phyloP scores from a whole-genome alignment of 2,797 vertebrate species.

The Sebastolobus altivelis region DNA sequence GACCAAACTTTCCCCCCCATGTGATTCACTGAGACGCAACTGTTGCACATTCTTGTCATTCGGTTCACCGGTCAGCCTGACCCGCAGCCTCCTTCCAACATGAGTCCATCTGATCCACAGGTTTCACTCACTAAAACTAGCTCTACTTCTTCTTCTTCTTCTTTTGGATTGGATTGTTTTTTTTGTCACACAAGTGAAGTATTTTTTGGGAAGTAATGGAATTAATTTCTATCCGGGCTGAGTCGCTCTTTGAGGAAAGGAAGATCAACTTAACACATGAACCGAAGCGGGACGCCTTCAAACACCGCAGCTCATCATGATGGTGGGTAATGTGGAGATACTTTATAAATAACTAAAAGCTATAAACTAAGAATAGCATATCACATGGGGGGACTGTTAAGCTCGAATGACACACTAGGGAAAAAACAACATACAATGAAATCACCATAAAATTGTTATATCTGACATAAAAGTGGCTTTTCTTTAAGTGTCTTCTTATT shows the following conservation, averaged over 20 bases:
- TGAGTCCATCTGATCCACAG: conserved; percentile 44
- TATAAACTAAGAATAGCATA: not conserved
- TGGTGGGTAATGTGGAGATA: conserved; percentile 63
- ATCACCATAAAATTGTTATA: not conserved
- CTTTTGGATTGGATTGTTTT: conserved; percentile 11
- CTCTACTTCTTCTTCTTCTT: not conserved
- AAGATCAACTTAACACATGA: conserved; percentile 52
- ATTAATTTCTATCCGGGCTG: conserved; percentile 33
- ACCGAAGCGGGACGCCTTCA: conserved; percentile 52
- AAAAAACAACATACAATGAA: not conserved
- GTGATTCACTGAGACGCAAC: conserved; percentile 50
- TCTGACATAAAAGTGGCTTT: not conserved
- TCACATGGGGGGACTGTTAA: not conserved
- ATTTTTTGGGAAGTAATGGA: conserved; percentile 56
- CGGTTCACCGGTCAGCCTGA: conserved; percentile 24
- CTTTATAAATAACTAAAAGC: not conserved
- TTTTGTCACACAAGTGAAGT: conserved; percentile 16
- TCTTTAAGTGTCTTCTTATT: not conserved
- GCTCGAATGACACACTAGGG: not conserved
- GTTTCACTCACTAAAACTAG: not conserved
- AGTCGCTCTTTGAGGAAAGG: conserved; percentile 54
- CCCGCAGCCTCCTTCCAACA: conserved; percentile 46
- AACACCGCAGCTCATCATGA: conserved; percentile 46
- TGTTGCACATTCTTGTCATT: conserved; percentile 44
- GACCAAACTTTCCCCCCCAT: conserved; percentile 39